Percentiles rank a stretch among this genome's conserved stretches.
These are phyloP conservation scores for Agrotis ipsilon DNA, from an alignment of 2,888 invertebrate species.

Conservation along the genomic window DNA sequence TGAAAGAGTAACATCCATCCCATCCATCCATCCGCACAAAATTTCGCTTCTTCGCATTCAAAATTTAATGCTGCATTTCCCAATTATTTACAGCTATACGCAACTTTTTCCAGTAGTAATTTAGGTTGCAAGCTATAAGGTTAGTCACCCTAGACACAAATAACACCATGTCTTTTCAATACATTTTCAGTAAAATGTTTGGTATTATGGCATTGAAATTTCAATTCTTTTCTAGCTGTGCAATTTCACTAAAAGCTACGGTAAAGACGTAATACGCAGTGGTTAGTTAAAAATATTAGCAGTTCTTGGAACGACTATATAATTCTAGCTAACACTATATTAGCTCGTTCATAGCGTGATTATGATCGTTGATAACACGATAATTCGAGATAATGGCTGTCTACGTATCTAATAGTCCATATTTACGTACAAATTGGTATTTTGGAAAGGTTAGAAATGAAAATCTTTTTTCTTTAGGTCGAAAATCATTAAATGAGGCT, in stretches of 20 bases:
- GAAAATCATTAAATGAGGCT: too few relatives aligned
- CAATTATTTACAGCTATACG: background rate
- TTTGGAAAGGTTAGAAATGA: constrained; percentile 1
- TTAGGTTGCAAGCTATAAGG: background rate
- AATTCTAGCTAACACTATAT: constrained; percentile 1
- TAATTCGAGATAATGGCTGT: constrained; percentile 10
- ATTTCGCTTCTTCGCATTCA: too few relatives aligned
- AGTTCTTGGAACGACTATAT: constrained; percentile 40
- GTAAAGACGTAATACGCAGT: constrained; percentile 1
- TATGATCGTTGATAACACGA: constrained; percentile 24
- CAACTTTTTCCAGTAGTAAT: constrained; percentile 6
- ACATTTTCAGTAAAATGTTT: background rate
- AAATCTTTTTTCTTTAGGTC: background rate
- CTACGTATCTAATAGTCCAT: constrained; percentile 2
- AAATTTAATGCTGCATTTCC: background rate
- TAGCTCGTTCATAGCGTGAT: constrained; percentile 19
- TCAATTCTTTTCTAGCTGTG: constrained; percentile 20
- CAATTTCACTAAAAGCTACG: constrained; percentile 38
- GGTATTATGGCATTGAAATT: constrained; percentile 27
- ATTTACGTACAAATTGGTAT: constrained; percentile 9
- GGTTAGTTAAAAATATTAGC: constrained; percentile 24
- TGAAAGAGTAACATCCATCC: too few relatives aligned
- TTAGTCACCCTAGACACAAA: background rate
- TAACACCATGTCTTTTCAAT: background rate
- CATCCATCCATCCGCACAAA: too few relatives aligned